phyloP scores from a whole-genome alignment of 1,140 invertebrate species.

The Diprion similis region DNA sequence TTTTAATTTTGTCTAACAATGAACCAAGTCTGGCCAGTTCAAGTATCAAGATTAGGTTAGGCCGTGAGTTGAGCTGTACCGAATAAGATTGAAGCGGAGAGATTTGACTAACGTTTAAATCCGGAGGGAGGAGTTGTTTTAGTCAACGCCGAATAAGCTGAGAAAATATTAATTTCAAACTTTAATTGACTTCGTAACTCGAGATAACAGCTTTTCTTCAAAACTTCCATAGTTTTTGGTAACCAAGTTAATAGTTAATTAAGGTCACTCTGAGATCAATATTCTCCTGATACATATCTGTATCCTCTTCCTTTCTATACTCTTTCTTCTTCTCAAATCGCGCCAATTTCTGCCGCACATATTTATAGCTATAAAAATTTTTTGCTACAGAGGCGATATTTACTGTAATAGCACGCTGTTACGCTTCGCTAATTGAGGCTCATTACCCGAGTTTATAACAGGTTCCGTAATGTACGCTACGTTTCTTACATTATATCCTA shows the following conservation, averaged over 20 bases:
- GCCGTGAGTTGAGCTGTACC: not conserved
- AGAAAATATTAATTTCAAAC: slow-evolving; percentile 2
- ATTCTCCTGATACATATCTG: not conserved
- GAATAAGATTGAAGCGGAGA: not conserved
- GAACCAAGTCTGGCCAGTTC: not conserved
- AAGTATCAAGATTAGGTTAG: not conserved
- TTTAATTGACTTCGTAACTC: slow-evolving; percentile 5
- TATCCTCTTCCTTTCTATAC: not conserved
- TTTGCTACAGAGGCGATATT: not conserved
- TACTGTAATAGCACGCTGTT: not conserved
- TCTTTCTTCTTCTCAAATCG: not conserved
- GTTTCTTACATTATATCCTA: not conserved
- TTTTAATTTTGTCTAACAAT: not conserved
- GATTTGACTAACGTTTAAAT: slow-evolving; percentile 1
- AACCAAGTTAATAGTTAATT: not conserved
- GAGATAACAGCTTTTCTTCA: not conserved
- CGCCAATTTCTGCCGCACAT: slow-evolving; percentile 6
- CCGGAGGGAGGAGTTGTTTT: not conserved
- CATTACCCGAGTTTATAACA: slow-evolving; percentile 2
- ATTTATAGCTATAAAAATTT: not conserved
- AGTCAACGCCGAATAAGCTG: not conserved
- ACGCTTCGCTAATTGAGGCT: not conserved
- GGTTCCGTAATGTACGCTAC: not conserved
- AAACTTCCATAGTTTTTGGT: not conserved
- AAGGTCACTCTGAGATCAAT: not conserved